Conservation (phyloP, 2,797 vertebrate genomes). For the Syngnathus acus region DNA sequence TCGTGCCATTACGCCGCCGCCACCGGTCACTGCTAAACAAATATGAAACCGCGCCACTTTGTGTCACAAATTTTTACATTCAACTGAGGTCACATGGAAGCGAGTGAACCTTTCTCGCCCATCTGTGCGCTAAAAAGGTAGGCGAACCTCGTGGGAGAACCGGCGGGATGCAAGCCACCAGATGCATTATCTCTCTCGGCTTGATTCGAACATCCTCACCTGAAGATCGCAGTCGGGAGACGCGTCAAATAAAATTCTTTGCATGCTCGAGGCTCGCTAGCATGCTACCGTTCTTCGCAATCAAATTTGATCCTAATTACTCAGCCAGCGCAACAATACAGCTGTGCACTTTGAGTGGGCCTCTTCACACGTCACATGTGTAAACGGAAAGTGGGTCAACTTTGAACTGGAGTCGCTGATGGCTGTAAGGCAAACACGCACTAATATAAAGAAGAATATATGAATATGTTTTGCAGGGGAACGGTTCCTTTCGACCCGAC, state of each 20-base stretch:
- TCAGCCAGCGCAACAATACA: conserved; percentile 4
- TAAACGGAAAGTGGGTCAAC: conserved; percentile 51
- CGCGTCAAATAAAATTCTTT: conserved; percentile 42
- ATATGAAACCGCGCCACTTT: conserved; percentile 71
- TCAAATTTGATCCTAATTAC: conserved; percentile 2
- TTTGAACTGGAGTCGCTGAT: conserved; percentile 40
- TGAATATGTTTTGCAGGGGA: conserved; percentile 43
- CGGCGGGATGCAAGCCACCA: conserved; percentile 46
- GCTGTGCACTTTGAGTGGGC: conserved; percentile 13
- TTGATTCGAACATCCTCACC: conserved; percentile 49
- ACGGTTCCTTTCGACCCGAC: conserved; percentile 40
- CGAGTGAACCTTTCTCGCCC: conserved; percentile 41
- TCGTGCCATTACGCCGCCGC: conserved; percentile 54
- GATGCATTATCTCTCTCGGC: conserved; percentile 37
- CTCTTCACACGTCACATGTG: conserved; percentile 28
- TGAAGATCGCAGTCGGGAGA: conserved; percentile 31
- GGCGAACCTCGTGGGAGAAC: conserved; percentile 30
- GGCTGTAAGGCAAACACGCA: conserved; percentile 47
- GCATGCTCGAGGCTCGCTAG: conserved; percentile 9
- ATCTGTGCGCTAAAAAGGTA: conserved; percentile 67
- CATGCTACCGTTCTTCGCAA: neutral
- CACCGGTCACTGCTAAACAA: conserved; percentile 60
- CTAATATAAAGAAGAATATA: conserved; percentile 55
- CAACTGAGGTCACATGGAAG: conserved; percentile 55
- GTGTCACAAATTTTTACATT: conserved; percentile 73